Conservation (phyloP, 2,888 invertebrate genomes). For the Trichogramma evanescens region DNA sequence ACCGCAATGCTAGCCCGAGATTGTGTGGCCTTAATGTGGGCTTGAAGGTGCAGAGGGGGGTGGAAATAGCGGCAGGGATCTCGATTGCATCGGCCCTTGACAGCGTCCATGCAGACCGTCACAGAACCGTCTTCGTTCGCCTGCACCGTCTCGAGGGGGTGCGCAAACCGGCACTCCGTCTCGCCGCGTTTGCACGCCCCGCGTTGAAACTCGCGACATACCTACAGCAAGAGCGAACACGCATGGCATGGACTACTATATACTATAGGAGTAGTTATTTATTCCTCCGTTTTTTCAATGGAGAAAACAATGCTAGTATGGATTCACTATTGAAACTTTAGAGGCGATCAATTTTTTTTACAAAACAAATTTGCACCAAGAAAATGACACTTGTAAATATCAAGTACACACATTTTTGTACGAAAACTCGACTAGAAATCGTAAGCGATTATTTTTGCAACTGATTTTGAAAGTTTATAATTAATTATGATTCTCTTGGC, state of each 20-base stretch:
- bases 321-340: neutral
- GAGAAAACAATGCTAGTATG: slow-evolving; percentile 13
- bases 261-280: slow-evolving; percentile 38
- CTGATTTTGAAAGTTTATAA: too few species aligned
- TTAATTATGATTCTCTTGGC: neutral
- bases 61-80: slow-evolving; percentile 99
- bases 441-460: too few species aligned
- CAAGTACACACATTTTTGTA: too few species aligned
- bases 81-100: slow-evolving; percentile 97
- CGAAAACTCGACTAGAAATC: too few species aligned
- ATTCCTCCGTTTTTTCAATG: slow-evolving; percentile 1
- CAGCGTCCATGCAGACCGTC: slow-evolving; percentile 99
- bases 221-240: slow-evolving; percentile 63
- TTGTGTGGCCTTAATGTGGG: slow-evolving; percentile 97
- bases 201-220: slow-evolving; percentile 98
- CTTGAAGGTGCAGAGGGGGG: slow-evolving; percentile 99
- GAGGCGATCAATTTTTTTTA: slow-evolving; percentile 6
- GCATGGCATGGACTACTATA: slow-evolving; percentile 47
- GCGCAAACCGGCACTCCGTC: slow-evolving; percentile 98
- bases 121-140: slow-evolving; percentile 97
- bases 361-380: too few species aligned
- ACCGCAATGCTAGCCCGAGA: slow-evolving; percentile 62
- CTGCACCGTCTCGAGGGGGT: slow-evolving; percentile 93
- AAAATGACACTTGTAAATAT: too few species aligned
- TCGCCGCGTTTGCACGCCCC: slow-evolving; percentile 97